Evolutionary conservation across 2,888 invertebrate genomes (phyloP).

Genomic region (Disparrhopalites patrizii): DNA sequence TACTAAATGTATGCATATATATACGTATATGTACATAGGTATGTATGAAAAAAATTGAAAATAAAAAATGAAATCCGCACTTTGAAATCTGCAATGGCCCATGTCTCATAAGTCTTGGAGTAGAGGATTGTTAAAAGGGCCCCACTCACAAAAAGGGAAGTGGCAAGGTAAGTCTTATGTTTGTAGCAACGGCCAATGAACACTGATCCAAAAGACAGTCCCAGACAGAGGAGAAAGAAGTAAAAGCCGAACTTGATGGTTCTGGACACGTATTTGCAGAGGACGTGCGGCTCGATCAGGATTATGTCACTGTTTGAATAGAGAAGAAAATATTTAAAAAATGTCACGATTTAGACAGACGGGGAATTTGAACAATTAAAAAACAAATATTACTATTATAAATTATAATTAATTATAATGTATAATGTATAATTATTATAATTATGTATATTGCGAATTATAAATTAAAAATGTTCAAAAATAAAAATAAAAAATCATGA

Average conservation of each 20-base stretch:
- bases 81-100: conserved; percentile 16
- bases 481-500: too few relatives aligned
- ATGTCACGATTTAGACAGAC: too few relatives aligned
- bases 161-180: not conserved
- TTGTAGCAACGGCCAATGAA: conserved; percentile 8
- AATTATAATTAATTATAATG: too few relatives aligned
- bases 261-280: not conserved
- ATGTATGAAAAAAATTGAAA: not conserved
- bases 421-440: too few relatives aligned
- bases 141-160: conserved; percentile 4
- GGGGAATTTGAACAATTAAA: too few relatives aligned
- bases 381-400: too few relatives aligned
- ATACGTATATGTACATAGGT: not conserved
- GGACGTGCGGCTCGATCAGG: conserved; percentile 4
- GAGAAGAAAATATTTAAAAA: not conserved
- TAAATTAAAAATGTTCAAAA: too few relatives aligned
- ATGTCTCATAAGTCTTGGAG: conserved; percentile 10
- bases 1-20: not conserved
- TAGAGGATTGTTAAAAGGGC: conserved; percentile 2
- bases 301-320: conserved; percentile 9
- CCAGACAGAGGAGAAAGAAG: not conserved
- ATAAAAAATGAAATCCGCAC: not conserved
- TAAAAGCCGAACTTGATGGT: conserved; percentile 10
- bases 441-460: too few relatives aligned
- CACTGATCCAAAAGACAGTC: not conserved